A percentile compares a stretch with the other conserved stretches of the same genome.
Evolutionary conservation across 2,888 invertebrate species (phyloP).

Genomic region (Elegia similella): DNA sequence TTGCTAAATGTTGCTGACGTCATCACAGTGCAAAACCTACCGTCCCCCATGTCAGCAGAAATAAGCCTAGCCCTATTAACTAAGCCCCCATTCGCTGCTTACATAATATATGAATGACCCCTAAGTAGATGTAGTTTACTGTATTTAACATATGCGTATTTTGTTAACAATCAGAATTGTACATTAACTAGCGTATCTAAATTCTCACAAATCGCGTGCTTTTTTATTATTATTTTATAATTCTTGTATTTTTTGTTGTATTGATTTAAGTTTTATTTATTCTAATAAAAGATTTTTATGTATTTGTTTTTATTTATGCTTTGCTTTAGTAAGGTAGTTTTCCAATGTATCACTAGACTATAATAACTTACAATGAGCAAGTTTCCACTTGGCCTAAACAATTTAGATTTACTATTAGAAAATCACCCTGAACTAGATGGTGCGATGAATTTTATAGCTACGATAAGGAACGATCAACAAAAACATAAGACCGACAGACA

Average conservation of each 20-base stretch:
- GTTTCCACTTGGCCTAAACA: slow-evolving; percentile 47
- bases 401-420: neutral
- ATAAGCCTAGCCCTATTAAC: too few relatives aligned
- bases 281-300: slow-evolving; percentile 56
- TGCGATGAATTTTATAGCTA: too few relatives aligned
- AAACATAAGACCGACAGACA: too few relatives aligned
- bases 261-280: slow-evolving; percentile 48
- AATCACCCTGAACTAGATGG: too few relatives aligned
- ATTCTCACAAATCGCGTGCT: slow-evolving; percentile 38
- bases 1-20: too few relatives aligned
- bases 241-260: slow-evolving; percentile 36
- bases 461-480: too few relatives aligned
- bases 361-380: slow-evolving; percentile 27
- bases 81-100: too few relatives aligned
- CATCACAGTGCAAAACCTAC: too few relatives aligned
- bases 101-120: too few relatives aligned
- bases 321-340: neutral
- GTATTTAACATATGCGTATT: slow-evolving; percentile 4
- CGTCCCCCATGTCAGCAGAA: too few relatives aligned
- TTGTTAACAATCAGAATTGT: slow-evolving; percentile 1
- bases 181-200: neutral
- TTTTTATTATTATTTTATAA: slow-evolving; percentile 36
- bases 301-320: slow-evolving; percentile 31
- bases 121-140: neutral
- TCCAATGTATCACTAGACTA: too few relatives aligned